phyloP scores from a whole-genome alignment of 1,140 invertebrate genomes.

The Psix sp. region DNA sequence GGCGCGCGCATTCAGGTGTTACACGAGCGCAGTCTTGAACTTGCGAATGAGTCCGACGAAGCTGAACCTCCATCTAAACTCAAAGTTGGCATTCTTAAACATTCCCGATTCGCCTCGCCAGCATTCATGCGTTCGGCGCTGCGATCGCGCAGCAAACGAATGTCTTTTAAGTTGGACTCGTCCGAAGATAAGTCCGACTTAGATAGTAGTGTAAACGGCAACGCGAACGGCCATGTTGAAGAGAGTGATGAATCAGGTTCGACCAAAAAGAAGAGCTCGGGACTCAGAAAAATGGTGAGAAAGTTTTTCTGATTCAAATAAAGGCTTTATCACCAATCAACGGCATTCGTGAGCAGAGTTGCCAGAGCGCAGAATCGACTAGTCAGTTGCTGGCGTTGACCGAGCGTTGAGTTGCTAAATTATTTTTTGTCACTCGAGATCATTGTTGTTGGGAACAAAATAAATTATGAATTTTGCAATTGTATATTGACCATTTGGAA shows the following conservation, averaged over 20 bases:
- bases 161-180: constrained; percentile 37
- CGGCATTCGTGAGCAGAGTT: too few relatives aligned
- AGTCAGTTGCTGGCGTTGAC: too few relatives aligned
- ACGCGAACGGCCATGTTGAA: constrained; percentile 65
- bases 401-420: too few relatives aligned
- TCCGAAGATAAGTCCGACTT: constrained; percentile 9
- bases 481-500: too few relatives aligned
- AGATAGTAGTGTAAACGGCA: constrained; percentile 64
- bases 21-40: too few relatives aligned
- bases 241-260: constrained; percentile 76
- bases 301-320: constrained; percentile 80
- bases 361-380: too few relatives aligned
- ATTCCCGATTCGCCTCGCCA: constrained; percentile 78
- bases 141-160: constrained; percentile 74
- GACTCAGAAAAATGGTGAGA: constrained; percentile 81
- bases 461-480: too few relatives aligned
- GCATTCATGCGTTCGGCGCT: constrained; percentile 82
- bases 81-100: constrained; percentile 47
- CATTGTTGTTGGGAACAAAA: too few relatives aligned
- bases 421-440: too few relatives aligned
- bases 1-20: constrained; percentile 28
- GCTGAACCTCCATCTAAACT: constrained; percentile 1
- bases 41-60: constrained; percentile 10
- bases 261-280: constrained; percentile 74
- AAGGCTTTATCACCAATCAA: neutral